Base-by-base conservation (phyloP, 2,113 vertebrate species). In the Daboia siamensis region DNA sequence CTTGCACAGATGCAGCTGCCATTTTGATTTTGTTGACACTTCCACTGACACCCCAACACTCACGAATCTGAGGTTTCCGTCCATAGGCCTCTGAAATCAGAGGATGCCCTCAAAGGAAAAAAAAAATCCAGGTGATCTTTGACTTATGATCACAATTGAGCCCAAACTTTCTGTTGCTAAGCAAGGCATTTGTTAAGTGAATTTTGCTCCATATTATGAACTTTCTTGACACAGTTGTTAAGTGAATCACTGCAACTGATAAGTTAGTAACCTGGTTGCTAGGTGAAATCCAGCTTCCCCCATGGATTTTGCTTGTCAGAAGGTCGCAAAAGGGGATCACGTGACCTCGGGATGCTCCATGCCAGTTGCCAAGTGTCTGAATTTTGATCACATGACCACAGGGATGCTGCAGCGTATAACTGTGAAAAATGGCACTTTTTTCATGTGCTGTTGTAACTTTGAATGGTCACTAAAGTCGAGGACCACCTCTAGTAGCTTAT, bases 341-440 rank as follows among this genome's bases (percentile, higher is more conserved):
- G 1, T 5, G 26, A n/a, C 11, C 26, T 0, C 26, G 2, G 59
- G 59, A 64, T 10, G 4, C n/a, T 4, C 4, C 5, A 3, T 1
- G 29, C 29, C 59, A 29, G 10, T 64, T 64, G 11, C 1, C 61
- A 64, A 64, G 29, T 3, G 1, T 64, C 61, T 2, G 61, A 13
- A 64, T 64, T 64, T 64, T 64, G 61, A 64, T n/a, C 61, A n/a
- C 1, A 5, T n/a, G 61, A 64, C 29, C 4, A 64, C 5, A 26
- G 12, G 8, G 57, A 61, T 11, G 24, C 3, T 29, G 6, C 24
- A 29, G 26, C 57, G 0, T 2, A 1, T 64, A 64, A 64, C 26
- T 64, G 61, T 64, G 61, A n/a, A 64, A 64, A 64, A 64, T 29
- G 26, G 23, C 26, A n/a, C 61, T n/a, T 64, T 29, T 64, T n/a